Base-by-base conservation (phyloP, 2,888 invertebrate genomes). In the Phoenoteleia sp. region DNA sequence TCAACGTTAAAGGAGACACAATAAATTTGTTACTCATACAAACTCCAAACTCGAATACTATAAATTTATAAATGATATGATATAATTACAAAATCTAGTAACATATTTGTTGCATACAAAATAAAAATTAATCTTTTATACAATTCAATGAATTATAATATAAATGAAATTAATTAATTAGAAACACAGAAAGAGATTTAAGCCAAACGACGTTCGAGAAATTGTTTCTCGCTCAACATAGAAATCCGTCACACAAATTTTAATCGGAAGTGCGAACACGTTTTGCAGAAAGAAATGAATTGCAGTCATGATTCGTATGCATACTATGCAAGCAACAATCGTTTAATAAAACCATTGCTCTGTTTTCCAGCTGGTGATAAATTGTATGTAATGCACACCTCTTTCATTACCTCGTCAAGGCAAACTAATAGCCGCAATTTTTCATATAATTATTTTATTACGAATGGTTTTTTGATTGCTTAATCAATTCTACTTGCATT, bases 341-440 rank as follows among this genome's bases (percentile, higher is more conserved):
- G 36, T 58, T 58, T 58, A 33, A 58, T 58, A 58, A 58, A 58
- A 58, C 58, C 19, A 58, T 58, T 36, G 15, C 3, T 54, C 36
- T 11, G 33, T 58, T 36, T 58, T 33, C 36, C 58, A n/a, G 19
- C 11, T 13, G 4, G 36, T 58, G 33, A 58, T 56, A 36, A 58
- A 58, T 42, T 39, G 60, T 42, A 39, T 23, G 36, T 42, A 23
- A 7, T 60, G 60, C 42, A 15, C 17, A 7, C 15, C 23, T 60
- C 23, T 60, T 42, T 56, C 33, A 56, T 56, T 56, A 25, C 19
- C 33, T 33, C 33, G 56, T 56, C 56, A 39, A 39, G 39, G 4
- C 5, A 19, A 17, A 58, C 23, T 11, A 39, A 39, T 58, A 36
- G 21, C n/a, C n/a, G 19, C 62, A 23, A 39, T 39, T 45, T 45